These are phyloP conservation scores for Tribolium madens DNA, from an alignment of 1,140 invertebrate genomes.

Conservation along the genomic window DNA sequence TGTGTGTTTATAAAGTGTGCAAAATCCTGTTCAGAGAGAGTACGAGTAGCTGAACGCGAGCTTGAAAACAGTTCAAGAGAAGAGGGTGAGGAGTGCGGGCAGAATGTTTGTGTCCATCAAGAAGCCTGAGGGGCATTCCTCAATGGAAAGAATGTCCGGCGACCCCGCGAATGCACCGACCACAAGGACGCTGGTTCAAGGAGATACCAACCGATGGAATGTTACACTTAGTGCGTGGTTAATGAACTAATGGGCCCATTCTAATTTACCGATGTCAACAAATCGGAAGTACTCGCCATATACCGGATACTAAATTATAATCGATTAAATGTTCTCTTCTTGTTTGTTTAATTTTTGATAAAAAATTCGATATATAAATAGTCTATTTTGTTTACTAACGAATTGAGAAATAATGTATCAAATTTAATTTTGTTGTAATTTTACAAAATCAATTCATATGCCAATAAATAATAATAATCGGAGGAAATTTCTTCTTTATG, in stretches of 20 bases:
- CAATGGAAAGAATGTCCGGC: slow-evolving; percentile 58
- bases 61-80: slow-evolving; percentile 34
- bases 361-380: too few species aligned
- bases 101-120: slow-evolving; percentile 61
- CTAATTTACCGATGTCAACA: background rate
- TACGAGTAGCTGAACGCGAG: background rate
- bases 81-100: slow-evolving; percentile 53
- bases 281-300: background rate
- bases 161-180: slow-evolving; percentile 55
- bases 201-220: slow-evolving; percentile 51
- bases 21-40: slow-evolving; percentile 24
- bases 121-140: slow-evolving; percentile 60
- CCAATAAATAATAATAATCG: too few species aligned
- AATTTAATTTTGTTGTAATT: too few species aligned
- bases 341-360: too few species aligned
- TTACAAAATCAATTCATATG: too few species aligned
- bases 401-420: too few species aligned
- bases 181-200: slow-evolving; percentile 61
- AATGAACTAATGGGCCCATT: slow-evolving; percentile 42
- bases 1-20: slow-evolving; percentile 6
- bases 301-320: background rate
- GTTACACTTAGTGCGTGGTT: slow-evolving; percentile 51
- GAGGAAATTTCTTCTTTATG: too few species aligned
- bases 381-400: too few species aligned
- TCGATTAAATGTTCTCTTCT: too few species aligned